Evolutionary conservation across 2,113 vertebrate species (phyloP).

Genomic region (Larimichthys polyactis): DNA sequence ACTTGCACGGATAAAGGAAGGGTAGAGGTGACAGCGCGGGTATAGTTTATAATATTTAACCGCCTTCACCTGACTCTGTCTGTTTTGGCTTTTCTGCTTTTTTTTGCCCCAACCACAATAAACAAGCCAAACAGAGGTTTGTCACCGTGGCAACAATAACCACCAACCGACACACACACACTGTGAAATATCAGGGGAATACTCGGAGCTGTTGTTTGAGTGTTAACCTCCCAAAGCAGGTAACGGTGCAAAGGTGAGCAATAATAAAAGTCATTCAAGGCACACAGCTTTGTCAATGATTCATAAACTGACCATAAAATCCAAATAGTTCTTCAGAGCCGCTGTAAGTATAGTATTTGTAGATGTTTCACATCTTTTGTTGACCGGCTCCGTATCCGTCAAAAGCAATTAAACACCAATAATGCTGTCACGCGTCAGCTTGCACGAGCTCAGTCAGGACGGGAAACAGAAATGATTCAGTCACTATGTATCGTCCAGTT

Average conservation of each 20-base stretch:
- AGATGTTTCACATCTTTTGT: not conserved
- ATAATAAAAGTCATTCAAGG: too few relatives aligned
- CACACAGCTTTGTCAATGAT: not conserved
- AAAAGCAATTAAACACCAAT: not conserved
- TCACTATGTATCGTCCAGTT: too few relatives aligned
- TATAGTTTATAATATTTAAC: not conserved
- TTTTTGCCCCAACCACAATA: not conserved
- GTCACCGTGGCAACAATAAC: not conserved
- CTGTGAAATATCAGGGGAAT: not conserved
- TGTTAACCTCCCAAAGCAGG: not conserved
- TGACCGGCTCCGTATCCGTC: not conserved
- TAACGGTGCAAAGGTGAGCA: not conserved
- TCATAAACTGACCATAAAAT: not conserved
- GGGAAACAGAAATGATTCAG: too few relatives aligned
- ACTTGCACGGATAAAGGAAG: not conserved
- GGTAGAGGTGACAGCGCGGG: not conserved
- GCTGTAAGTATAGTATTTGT: not conserved
- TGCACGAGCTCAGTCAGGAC: too few relatives aligned
- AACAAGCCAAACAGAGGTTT: not conserved
- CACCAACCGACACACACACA: too few relatives aligned
- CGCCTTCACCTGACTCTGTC: not conserved
- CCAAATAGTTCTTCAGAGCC: not conserved
- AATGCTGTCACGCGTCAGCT: too few relatives aligned
- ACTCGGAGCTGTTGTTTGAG: not conserved
- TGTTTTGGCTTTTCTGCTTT: not conserved